phyloP scores from a whole-genome alignment of 2,797 vertebrate genomes.

The Tenualosa ilisha region DNA sequence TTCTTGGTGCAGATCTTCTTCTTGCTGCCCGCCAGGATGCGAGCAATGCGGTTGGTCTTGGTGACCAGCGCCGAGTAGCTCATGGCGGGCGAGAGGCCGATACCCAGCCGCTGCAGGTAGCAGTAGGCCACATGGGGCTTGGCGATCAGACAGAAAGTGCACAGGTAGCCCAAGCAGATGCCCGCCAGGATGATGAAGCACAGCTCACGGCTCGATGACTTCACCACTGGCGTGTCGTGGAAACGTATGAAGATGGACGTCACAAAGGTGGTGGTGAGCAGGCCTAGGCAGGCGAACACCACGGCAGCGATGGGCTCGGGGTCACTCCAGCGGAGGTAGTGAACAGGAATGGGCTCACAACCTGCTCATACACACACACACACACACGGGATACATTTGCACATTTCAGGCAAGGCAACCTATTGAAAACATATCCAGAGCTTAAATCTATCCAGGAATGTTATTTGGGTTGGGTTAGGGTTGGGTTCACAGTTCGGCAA shows the following conservation, averaged over 20 bases:
- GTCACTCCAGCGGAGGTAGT: constrained; percentile 94
- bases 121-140: constrained; percentile 94
- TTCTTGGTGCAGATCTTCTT: constrained; percentile 99
- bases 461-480: background rate
- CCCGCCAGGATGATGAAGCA: constrained; percentile 98
- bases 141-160: constrained; percentile 96
- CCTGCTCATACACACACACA: constrained; percentile 66
- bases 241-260: constrained; percentile 92
- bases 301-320: constrained; percentile 98
- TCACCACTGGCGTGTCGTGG: constrained; percentile 96
- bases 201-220: constrained; percentile 96
- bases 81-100: constrained; percentile 97
- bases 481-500: background rate
- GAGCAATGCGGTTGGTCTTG: constrained; percentile 96
- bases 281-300: constrained; percentile 92
- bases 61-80: constrained; percentile 98
- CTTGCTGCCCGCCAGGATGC: constrained; percentile 98
- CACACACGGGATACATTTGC: background rate
- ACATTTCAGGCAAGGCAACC: too few relatives aligned
- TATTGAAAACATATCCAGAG: too few relatives aligned
- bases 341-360: constrained; percentile 92
- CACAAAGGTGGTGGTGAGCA: constrained; percentile 93
- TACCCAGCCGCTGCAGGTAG: constrained; percentile 94
- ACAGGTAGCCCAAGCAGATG: constrained; percentile 94
- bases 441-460: too few relatives aligned